Conservation (phyloP, 2,797 vertebrate species). For the Caiman crocodilus region DNA sequence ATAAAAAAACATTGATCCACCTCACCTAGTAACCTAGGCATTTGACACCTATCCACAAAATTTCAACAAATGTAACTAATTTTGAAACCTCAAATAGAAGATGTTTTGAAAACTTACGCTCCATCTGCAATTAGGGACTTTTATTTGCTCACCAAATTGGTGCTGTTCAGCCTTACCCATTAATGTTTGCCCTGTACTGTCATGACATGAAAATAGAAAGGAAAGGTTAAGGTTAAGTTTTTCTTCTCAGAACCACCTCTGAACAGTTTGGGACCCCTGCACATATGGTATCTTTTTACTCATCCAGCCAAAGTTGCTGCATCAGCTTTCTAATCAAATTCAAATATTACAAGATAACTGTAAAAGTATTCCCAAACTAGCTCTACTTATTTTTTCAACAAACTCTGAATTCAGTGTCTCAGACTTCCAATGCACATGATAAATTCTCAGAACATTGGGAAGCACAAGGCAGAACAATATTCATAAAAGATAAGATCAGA, state of each 20-base stretch:
- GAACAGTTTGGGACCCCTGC: not conserved
- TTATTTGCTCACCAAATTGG: not conserved
- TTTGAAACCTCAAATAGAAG: accelerated
- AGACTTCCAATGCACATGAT: constrained; percentile 10
- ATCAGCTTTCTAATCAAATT: not conserved
- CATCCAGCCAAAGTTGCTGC: not conserved
- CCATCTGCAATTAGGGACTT: not conserved
- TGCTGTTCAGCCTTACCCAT: not conserved
- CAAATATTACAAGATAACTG: not conserved
- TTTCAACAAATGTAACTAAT: not conserved
- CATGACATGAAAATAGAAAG: not conserved
- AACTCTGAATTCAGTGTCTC: not conserved
- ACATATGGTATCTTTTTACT: not conserved
- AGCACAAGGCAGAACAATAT: constrained; percentile 70
- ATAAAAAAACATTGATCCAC: not conserved
- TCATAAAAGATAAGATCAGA: constrained; percentile 69
- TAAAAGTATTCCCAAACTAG: not conserved
- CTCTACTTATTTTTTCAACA: not conserved
- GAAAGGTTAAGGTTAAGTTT: constrained; percentile 2
- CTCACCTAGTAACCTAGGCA: not conserved
- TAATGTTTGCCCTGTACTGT: not conserved
- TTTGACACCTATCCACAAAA: not conserved
- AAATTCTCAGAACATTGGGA: constrained; percentile 1
- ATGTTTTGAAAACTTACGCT: accelerated
- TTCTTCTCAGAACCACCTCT: constrained; percentile 29